Base-by-base conservation (phyloP, 2,113 vertebrate species). In the Phocoena phocoena region DNA sequence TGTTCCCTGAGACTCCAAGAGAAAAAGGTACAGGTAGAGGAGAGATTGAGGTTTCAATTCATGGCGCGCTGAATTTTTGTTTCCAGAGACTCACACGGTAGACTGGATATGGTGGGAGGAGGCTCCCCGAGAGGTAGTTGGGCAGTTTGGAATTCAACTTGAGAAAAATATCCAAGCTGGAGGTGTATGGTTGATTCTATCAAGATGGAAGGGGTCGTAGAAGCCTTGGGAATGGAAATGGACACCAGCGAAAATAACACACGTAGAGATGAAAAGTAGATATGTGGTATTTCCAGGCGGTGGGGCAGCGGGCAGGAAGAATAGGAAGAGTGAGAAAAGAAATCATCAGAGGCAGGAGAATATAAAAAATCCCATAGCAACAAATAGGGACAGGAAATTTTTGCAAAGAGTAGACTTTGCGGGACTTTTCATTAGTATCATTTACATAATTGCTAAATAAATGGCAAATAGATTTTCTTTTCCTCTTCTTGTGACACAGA, bases 121-220 rank as follows among this genome's bases (percentile, higher is more conserved):
- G 18, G 6, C 26, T n/a, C 25, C 26, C 31, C 10, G 6, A 9
- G 1, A 58, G 1, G 1, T 23, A 12, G n/a, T 1, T 53, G 31
- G 21, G 31, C 74, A 62, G n/a, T 23, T n/a, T 53, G 53, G 41
- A 71, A 26, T 63, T 77, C 38, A 20, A 3, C 7, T 26, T 53
- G 25, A 70, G 41, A 55, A 60, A 10, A 28, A 11, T 17, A n/a
- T 14, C 7, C 31, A 26, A 2, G 17, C 14, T 74, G 17, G 8
- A 11, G 65, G 36, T 36, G 14, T 1, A 65, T 5, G 36, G 53
- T 31, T 38, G 10, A 18, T 33, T 26, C 20, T 15, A 6, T 62
- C 55, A 38, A 55, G 41, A 77, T 15, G 9, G 62, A 47, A 88
- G 17, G 4, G 2, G 1, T 44, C 25, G 0, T 6, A 6, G 8